These are phyloP conservation scores for Drosophila quadrilineata DNA, from an alignment of 1,140 invertebrate species.

Conservation along the genomic window DNA sequence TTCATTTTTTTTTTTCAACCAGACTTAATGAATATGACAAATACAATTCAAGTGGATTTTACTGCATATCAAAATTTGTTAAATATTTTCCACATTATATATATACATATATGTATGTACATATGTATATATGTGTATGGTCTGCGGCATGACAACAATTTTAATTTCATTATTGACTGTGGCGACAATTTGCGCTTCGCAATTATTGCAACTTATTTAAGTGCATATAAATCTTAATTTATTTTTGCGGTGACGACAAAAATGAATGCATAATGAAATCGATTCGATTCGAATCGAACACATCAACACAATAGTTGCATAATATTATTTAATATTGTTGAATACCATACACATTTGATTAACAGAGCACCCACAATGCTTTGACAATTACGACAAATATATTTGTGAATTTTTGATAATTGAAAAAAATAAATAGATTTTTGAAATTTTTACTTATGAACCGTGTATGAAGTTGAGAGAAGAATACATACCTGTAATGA, in stretches of 20 bases:
- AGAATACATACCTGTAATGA: too few species aligned
- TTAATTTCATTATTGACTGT: slow-evolving; percentile 50
- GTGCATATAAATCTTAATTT: slow-evolving; percentile 54
- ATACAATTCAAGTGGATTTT: slow-evolving; percentile 26
- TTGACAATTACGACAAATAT: too few species aligned
- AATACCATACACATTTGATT: too few species aligned
- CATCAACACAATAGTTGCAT: not conserved
- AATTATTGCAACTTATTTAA: slow-evolving; percentile 56
- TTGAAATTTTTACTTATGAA: too few species aligned
- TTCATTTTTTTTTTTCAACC: too few species aligned
- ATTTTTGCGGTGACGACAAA: slow-evolving; percentile 28
- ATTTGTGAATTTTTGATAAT: too few species aligned
- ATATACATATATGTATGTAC: not conserved
- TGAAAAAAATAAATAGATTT: too few species aligned
- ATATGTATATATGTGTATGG: not conserved
- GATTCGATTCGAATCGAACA: not conserved
- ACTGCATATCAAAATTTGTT: slow-evolving; percentile 32
- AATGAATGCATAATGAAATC: slow-evolving; percentile 3
- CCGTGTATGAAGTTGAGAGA: too few species aligned
- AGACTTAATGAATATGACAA: slow-evolving; percentile 17
- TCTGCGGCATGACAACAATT: slow-evolving; percentile 22
- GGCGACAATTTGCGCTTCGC: slow-evolving; percentile 40
- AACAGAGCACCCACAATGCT: too few species aligned
- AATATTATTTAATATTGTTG: not conserved
- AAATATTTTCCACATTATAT: slow-evolving; percentile 37